These are phyloP conservation scores for Dusona sp. DNA, from an alignment of 2,888 invertebrate species.

Conservation along the genomic window DNA sequence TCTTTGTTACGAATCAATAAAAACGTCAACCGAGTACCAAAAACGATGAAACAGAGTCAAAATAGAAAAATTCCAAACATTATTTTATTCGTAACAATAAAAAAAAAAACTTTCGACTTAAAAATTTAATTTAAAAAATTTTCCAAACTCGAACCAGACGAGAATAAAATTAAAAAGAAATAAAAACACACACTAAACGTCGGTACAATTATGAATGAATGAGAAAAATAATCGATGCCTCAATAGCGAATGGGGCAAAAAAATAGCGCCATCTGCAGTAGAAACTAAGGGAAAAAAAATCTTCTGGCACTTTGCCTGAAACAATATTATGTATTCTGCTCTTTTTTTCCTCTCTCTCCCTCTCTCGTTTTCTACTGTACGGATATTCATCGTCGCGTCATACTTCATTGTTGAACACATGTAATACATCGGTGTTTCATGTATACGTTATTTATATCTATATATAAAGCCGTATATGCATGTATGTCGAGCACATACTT, in stretches of 20 bases:
- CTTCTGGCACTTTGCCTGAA: conserved; percentile 59
- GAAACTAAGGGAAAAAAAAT: conserved; percentile 44
- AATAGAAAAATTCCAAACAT: background rate
- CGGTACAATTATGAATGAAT: conserved; percentile 3
- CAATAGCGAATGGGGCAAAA: conserved; percentile 28
- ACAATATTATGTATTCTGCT: conserved; percentile 60
- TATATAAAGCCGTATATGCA: background rate
- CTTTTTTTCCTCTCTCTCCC: conserved; percentile 7
- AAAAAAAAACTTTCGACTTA: background rate
- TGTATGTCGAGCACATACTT: conserved; percentile 38
- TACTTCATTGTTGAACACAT: conserved; percentile 39
- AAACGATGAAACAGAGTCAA: background rate
- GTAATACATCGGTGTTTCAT: conserved; percentile 15
- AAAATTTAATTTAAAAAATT: background rate
- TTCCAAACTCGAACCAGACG: background rate
- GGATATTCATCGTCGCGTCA: conserved; percentile 51
- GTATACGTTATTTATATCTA: background rate
- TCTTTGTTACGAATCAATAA: background rate
- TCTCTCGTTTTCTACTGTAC: conserved; percentile 1
- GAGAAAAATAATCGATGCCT: conserved; percentile 20
- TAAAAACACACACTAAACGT: background rate
- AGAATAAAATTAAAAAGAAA: too few relatives aligned
- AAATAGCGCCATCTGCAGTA: conserved; percentile 30
- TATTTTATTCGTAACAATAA: too few relatives aligned
- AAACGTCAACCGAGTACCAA: background rate